These are phyloP conservation scores for Ditula angustiorana DNA, from an alignment of 2,888 invertebrate genomes.

Conservation along the genomic window DNA sequence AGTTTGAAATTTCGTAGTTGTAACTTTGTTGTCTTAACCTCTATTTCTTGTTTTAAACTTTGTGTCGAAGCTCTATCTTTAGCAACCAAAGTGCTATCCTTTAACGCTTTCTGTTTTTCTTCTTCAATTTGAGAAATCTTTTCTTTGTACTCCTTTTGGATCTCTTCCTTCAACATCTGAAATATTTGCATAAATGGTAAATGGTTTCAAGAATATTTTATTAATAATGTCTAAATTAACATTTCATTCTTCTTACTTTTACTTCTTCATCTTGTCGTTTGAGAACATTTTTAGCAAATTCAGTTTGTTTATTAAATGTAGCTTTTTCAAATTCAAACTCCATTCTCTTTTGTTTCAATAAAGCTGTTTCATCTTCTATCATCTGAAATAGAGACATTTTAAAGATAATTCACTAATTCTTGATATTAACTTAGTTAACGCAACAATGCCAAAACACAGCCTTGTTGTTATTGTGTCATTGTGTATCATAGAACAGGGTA, in stretches of 20 bases:
- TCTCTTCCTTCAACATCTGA: constrained; percentile 72
- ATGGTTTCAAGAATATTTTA: background rate
- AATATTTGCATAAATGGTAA: background rate
- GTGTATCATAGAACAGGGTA: constrained; percentile 44
- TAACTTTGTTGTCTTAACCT: constrained; percentile 56
- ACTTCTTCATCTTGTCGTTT: constrained; percentile 87
- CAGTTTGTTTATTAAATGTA: constrained; percentile 86
- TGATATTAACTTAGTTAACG: no score
- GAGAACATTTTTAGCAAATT: constrained; percentile 83
- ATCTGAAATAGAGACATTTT: constrained; percentile 57
- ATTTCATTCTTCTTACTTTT: constrained; percentile 66
- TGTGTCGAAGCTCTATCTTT: constrained; percentile 74
- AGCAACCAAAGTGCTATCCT: constrained; percentile 63
- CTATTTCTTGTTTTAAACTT: constrained; percentile 72
- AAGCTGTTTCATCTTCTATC: constrained; percentile 75
- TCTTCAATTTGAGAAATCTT: constrained; percentile 72
- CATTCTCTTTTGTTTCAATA: constrained; percentile 85
- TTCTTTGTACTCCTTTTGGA: constrained; percentile 76
- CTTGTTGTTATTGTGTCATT: no score
- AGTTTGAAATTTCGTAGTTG: background rate
- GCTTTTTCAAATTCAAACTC: constrained; percentile 86
- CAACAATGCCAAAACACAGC: no score
- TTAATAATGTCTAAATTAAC: background rate
- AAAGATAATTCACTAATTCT: background rate
- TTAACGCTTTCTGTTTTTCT: constrained; percentile 66